Conservation (phyloP, 2,797 vertebrate genomes). For the Luscinia megarhynchos region DNA sequence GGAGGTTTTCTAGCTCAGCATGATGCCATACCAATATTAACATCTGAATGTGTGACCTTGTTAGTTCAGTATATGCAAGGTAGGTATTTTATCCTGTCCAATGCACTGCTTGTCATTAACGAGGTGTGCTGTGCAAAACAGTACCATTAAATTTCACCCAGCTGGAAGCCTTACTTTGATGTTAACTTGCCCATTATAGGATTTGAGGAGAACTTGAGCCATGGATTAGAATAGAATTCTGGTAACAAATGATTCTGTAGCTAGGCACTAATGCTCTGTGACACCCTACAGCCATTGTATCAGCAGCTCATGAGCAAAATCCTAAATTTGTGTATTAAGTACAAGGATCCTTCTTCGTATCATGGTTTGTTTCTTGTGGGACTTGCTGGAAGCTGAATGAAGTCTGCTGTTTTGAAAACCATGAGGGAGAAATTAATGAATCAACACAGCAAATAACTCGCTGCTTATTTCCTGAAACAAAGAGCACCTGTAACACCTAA, state of each 20-base stretch:
- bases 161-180: neutral
- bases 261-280: neutral
- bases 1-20: neutral
- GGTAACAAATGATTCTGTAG: neutral
- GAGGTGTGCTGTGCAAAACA: neutral
- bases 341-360: neutral
- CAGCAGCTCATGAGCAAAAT: neutral
- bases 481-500: conserved; percentile 30
- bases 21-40: neutral
- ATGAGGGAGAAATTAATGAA: conserved; percentile 25
- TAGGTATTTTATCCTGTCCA: neutral
- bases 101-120: neutral
- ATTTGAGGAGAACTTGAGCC: neutral
- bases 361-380: neutral
- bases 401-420: conserved; percentile 31
- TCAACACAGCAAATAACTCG: conserved; percentile 24
- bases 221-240: neutral
- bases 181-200: neutral
- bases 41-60: neutral
- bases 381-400: neutral
- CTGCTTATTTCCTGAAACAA: conserved; percentile 48
- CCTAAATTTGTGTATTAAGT: neutral
- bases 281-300: neutral
- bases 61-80: neutral
- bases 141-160: neutral